Evolutionary conservation across 1,140 invertebrate species (phyloP).

Genomic region (Drosophila biarmipes): DNA sequence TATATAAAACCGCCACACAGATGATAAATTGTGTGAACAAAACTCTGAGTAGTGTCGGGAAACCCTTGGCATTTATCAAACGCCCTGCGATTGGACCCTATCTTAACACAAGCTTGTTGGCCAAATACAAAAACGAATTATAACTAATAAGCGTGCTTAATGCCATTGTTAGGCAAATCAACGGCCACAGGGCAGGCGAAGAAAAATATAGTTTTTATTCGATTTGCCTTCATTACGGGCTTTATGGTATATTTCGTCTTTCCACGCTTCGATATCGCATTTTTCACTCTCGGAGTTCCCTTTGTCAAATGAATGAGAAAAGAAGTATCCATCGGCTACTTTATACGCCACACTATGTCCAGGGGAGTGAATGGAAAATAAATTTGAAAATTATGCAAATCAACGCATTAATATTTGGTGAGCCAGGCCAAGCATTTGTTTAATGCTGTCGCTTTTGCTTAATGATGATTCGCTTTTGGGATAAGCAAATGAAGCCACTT

Average conservation of each 20-base stretch:
- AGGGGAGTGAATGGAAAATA: constrained; percentile 57
- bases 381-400: constrained; percentile 77
- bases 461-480: constrained; percentile 45
- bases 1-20: constrained; percentile 3
- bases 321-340: constrained; percentile 61
- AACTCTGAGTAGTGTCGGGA: constrained; percentile 7
- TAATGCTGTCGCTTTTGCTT: constrained; percentile 51
- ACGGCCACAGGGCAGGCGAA: constrained; percentile 28
- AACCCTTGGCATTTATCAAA: constrained; percentile 53
- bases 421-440: constrained; percentile 44
- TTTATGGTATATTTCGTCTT: constrained; percentile 8
- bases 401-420: constrained; percentile 59
- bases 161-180: constrained; percentile 74
- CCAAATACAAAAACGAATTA: constrained; percentile 69
- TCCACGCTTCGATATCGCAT: constrained; percentile 30
- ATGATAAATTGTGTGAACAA: constrained; percentile 73
- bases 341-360: constrained; percentile 46
- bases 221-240: constrained; percentile 23
- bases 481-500: constrained; percentile 23
- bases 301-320: constrained; percentile 42
- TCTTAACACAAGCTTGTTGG: constrained; percentile 48
- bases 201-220: constrained; percentile 52
- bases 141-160: constrained; percentile 70
- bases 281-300: constrained; percentile 46
- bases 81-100: constrained; percentile 19